Evolutionary conservation across 2,888 invertebrate species (phyloP), one percentile per base, ranked within the genome.

Genomic region (Arctia plantaginis): DNA sequence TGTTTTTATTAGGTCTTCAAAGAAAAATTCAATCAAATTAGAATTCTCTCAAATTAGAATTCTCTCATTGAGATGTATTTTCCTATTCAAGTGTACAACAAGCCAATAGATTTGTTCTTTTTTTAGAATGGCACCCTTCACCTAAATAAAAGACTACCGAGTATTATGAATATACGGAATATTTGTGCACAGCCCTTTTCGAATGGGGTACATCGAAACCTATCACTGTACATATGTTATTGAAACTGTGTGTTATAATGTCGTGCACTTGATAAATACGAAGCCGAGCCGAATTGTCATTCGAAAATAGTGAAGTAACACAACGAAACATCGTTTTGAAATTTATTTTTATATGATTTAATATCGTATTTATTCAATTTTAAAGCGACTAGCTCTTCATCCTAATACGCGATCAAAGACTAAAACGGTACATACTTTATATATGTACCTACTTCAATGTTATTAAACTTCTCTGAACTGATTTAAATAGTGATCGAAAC

Each of bases 161-260:
- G 59, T 59, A 18, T 62, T 30, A 30, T 30, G 27, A 59, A 30
- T 71, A 73, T 71, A 55, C 67, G 69, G 51, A 44, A 35, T 79
- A 79, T 81, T 82, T 81, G 79, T 76, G 72, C 67, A 75, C 65
- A 71, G 74, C 59, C 76, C 74, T 74, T 72, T 72, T 66, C 66
- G 44, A 80, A 77, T 80, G 67, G 68, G 59, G 33, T 71, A 41
- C 70, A 77, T 81, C 76, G 75, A 73, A 73, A 69, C 75, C 79
- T 74, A 73, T 66, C 65, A 55, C 64, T 66, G 72, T 65, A 80
- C 79, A 79, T 79, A 65, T 66, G 74, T 64, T 72, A 71, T 75
- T n/a, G n/a, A n/a, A n/a, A n/a, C n/a, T n/a, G n/a, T n/a, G 23
- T 59, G 66, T 72, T 72, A n/a, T n/a, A n/a, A n/a, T 55, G 66